Evolutionary conservation across 1,140 invertebrate genomes (phyloP).

Genomic region (Anadara kagoshimensis): DNA sequence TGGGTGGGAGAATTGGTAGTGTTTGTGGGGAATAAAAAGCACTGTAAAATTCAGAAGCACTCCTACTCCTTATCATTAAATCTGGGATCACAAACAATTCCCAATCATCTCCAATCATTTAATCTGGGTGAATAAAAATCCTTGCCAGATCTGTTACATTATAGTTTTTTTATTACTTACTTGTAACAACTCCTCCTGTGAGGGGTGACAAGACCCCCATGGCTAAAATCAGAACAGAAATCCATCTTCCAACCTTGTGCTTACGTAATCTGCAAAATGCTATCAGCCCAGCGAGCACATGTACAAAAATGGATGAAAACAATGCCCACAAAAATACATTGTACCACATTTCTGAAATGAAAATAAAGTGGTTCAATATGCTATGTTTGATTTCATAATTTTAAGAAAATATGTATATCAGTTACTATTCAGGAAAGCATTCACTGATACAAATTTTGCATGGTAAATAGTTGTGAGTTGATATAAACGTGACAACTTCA

Average conservation of each 20-base stretch:
- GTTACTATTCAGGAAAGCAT: not conserved
- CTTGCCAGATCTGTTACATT: too few species aligned
- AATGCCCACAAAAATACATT: slow-evolving; percentile 95
- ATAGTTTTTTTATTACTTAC: slow-evolving; percentile 74
- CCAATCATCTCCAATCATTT: too few species aligned
- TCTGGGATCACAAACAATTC: too few species aligned
- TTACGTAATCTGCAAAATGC: slow-evolving; percentile 92
- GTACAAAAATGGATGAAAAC: slow-evolving; percentile 93
- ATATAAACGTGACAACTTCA: too few species aligned
- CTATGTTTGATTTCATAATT: not conserved
- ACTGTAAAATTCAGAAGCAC: too few species aligned
- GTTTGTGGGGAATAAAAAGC: too few species aligned
- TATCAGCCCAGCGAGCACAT: slow-evolving; percentile 90
- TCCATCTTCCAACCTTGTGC: slow-evolving; percentile 93
- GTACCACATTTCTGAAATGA: slow-evolving; percentile 93
- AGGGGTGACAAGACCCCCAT: slow-evolving; percentile 91
- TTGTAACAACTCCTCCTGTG: slow-evolving; percentile 90
- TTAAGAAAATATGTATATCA: not conserved
- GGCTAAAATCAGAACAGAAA: slow-evolving; percentile 88
- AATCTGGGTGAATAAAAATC: too few species aligned
- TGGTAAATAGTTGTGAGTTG: not conserved
- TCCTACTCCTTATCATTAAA: too few species aligned
- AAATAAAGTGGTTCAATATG: not conserved
- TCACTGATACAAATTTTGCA: not conserved
- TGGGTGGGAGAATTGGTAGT: too few species aligned